Percentiles rank a stretch among this genome's conserved stretches.
phyloP scores from a whole-genome alignment of 2,113 vertebrate genomes.

The Tetrao urogallus region DNA sequence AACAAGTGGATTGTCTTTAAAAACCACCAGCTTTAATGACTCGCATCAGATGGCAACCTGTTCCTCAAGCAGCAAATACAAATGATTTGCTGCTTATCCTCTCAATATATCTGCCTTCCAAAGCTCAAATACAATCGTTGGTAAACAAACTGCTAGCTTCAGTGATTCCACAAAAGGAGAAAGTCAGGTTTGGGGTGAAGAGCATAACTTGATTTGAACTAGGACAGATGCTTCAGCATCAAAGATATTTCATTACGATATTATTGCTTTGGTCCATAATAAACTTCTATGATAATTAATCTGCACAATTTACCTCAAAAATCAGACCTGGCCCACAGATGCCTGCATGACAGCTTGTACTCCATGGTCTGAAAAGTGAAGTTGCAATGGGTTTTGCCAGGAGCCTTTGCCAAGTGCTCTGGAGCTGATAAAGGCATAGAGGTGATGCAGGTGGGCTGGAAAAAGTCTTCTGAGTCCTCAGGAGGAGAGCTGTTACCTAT shows the following conservation, averaged over 20 bases:
- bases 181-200: not conserved
- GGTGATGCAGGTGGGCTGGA: slow-evolving; percentile 33
- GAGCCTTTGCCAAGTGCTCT: slow-evolving; percentile 32
- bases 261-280: slow-evolving; percentile 61
- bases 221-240: slow-evolving; percentile 19
- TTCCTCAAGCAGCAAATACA: slow-evolving; percentile 23
- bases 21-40: slow-evolving; percentile 70
- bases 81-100: slow-evolving; percentile 24
- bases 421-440: slow-evolving; percentile 59
- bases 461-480: not conserved
- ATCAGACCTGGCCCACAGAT: slow-evolving; percentile 4
- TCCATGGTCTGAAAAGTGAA: not conserved
- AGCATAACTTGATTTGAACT: not conserved
- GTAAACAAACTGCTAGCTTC: slow-evolving; percentile 22
- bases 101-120: not conserved
- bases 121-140: not conserved
- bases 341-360: not conserved
- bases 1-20: slow-evolving; percentile 80
- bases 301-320: slow-evolving; percentile 18
- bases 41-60: slow-evolving; percentile 43
- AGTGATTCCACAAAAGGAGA: slow-evolving; percentile 34
- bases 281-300: slow-evolving; percentile 15
- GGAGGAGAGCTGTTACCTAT: not conserved
- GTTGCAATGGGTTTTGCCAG: slow-evolving; percentile 7
- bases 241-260: not conserved